Evolutionary conservation across 2,113 vertebrate species (phyloP).

Genomic region (Sturnus vulgaris): DNA sequence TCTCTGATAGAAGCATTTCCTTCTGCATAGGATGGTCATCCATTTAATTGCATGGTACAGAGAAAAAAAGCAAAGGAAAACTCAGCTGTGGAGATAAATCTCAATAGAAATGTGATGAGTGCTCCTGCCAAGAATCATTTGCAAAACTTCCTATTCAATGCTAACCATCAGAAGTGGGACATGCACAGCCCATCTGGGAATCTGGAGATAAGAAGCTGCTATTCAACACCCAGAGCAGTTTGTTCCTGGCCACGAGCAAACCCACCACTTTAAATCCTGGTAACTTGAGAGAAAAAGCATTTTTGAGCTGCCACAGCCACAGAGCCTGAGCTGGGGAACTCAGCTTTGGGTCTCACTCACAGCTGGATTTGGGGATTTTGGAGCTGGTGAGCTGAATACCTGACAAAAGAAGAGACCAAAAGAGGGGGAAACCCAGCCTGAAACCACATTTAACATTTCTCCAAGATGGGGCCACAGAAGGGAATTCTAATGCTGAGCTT

Average conservation of each 20-base stretch:
- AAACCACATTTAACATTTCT: not conserved
- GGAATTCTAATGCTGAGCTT: not conserved
- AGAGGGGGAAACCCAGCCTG: not conserved
- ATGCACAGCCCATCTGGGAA: constrained; percentile 32
- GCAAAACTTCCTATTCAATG: constrained; percentile 44
- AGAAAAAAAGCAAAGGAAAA: constrained; percentile 10
- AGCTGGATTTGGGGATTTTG: not conserved
- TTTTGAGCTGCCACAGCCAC: not conserved
- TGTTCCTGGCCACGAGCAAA: not conserved
- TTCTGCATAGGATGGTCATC: constrained; percentile 37
- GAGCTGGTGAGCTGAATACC: not conserved
- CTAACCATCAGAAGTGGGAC: constrained; percentile 6
- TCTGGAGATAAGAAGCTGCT: constrained; percentile 39
- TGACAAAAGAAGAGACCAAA: not conserved
- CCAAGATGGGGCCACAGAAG: not conserved
- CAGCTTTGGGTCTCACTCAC: not conserved
- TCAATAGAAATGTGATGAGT: constrained; percentile 33
- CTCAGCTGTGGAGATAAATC: constrained; percentile 43
- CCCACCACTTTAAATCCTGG: not conserved
- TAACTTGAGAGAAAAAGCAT: not conserved
- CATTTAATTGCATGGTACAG: constrained; percentile 38
- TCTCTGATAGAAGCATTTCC: constrained; percentile 34
- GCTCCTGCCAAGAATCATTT: constrained; percentile 50
- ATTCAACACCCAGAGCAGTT: not conserved
- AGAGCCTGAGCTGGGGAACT: not conserved